A percentile compares a stretch with the other conserved stretches of the same genome.
phyloP scores from a whole-genome alignment of 1,140 invertebrate genomes.

The Pissodes strobi region DNA sequence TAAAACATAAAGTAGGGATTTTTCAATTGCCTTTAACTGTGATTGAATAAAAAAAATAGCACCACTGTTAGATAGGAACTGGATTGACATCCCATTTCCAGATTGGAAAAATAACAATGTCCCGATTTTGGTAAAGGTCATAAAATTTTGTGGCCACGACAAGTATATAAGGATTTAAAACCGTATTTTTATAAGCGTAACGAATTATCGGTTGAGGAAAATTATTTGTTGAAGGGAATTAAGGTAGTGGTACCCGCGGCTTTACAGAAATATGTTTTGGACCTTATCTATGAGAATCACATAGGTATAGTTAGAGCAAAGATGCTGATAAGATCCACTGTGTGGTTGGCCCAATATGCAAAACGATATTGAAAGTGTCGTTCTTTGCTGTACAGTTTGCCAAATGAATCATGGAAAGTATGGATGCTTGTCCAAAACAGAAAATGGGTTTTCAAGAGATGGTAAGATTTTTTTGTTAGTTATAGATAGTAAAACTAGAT shows the following conservation, averaged over 20 bases:
- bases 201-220: conserved; percentile 20
- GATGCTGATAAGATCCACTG: conserved; percentile 47
- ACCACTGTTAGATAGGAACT: too few relatives aligned
- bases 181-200: conserved; percentile 10
- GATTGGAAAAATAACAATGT: too few relatives aligned
- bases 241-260: conserved; percentile 8
- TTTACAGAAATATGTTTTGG: not conserved
- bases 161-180: not conserved
- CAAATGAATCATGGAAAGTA: too few relatives aligned
- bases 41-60: too few relatives aligned
- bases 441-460: conserved; percentile 12
- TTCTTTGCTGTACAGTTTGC: too few relatives aligned
- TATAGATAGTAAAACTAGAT: conserved; percentile 39
- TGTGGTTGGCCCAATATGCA: conserved; percentile 58
- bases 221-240: conserved; percentile 5
- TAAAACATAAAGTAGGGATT: too few relatives aligned
- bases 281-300: conserved; percentile 40
- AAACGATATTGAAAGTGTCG: too few relatives aligned
- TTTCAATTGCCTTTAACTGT: too few relatives aligned
- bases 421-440: conserved; percentile 15
- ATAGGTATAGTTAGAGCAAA: conserved; percentile 57
- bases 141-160: conserved; percentile 21
- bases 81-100: too few relatives aligned
- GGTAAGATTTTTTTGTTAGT: conserved; percentile 24
- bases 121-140: conserved; percentile 3